Percentiles rank a stretch among this genome's conserved stretches.
Conservation (phyloP, 2,888 invertebrate species). For the Agrotis exclamationis region DNA sequence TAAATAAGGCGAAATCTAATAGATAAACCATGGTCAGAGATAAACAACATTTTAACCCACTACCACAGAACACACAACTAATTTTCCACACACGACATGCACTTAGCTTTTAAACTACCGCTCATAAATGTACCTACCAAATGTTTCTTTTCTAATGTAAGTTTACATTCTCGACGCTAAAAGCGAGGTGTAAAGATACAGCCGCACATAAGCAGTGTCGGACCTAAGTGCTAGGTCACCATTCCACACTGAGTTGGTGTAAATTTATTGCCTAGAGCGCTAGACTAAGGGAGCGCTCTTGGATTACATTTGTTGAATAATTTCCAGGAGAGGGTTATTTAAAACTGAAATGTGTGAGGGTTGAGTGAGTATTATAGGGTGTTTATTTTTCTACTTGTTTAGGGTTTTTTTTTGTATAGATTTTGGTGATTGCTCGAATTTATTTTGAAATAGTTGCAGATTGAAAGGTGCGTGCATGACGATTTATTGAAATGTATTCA, state of each 20-base stretch:
- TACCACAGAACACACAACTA: slow-evolving; percentile 10
- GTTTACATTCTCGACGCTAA: slow-evolving; percentile 37
- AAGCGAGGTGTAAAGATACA: slow-evolving; percentile 49
- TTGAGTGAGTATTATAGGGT: not conserved
- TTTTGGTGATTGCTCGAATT: not conserved
- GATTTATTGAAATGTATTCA: too few species aligned
- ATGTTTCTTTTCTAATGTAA: slow-evolving; percentile 48
- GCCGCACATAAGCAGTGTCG: slow-evolving; percentile 37
- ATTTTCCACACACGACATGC: slow-evolving; percentile 14
- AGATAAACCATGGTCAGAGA: not conserved
- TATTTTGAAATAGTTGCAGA: not conserved
- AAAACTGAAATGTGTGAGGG: slow-evolving; percentile 15
- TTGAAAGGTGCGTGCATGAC: not conserved
- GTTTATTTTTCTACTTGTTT: not conserved
- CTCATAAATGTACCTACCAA: slow-evolving; percentile 42
- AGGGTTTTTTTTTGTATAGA: not conserved
- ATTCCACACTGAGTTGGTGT: slow-evolving; percentile 38
- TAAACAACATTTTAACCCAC: not conserved
- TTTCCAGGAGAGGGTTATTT: slow-evolving; percentile 36
- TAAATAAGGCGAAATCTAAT: not conserved
- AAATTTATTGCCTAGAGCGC: slow-evolving; percentile 55
- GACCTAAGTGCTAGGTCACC: slow-evolving; percentile 60
- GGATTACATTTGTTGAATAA: slow-evolving; percentile 58
- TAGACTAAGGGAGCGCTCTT: slow-evolving; percentile 27
- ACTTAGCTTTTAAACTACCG: slow-evolving; percentile 27